Evolutionary conservation across 2,888 invertebrate genomes (phyloP), one percentile per base, ranked within the genome.

Genomic region (Synanthedon myopaeformis): DNA sequence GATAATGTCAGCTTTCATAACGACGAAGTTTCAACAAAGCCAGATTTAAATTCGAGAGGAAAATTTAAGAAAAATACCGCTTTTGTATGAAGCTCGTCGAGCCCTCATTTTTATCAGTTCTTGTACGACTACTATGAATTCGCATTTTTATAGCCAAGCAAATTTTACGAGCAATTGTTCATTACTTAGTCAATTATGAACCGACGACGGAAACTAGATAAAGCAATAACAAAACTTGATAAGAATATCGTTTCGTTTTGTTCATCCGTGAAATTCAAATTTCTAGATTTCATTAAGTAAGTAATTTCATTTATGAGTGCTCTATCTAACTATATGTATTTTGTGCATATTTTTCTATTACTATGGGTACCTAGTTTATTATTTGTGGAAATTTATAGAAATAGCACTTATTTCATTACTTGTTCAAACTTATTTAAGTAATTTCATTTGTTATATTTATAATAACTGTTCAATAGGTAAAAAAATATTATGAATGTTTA

Each of bases 131-230:
- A 45, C 14, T 3, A n/a, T n/a, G 14, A 45, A 45, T 45, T 45
- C 48, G 14, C 48, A 13, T 45, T 35, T 35, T 45, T 49, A 23
- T 49, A 13, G 17, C 19, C 59, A 64, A 68, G 65, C 61, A 60
- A 58, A 63, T 72, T 81, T 83, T 65, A 82, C 76, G 82, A 82
- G 60, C 73, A 59, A 61, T 76, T 76, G 77, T 76, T 70, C 78
- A 76, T 79, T 79, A 74, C 72, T 67, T 62, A 13, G 14, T 51
- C 67, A 72, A 72, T 62, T 60, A 62, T 69, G 77, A 74, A 70
- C 72, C 45, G 13, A 13, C 45, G 8, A 45, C 45, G 14, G n/a
- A 12, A 45, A 45, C 45, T n/a, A 45, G n/a, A 45, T 45, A 45
- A 45, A 14, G 45, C 45, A 45, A 45, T 45, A 45, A 72, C 61